These are phyloP conservation scores for Apotomis capreana DNA, from an alignment of 2,888 invertebrate genomes.

Conservation along the genomic window DNA sequence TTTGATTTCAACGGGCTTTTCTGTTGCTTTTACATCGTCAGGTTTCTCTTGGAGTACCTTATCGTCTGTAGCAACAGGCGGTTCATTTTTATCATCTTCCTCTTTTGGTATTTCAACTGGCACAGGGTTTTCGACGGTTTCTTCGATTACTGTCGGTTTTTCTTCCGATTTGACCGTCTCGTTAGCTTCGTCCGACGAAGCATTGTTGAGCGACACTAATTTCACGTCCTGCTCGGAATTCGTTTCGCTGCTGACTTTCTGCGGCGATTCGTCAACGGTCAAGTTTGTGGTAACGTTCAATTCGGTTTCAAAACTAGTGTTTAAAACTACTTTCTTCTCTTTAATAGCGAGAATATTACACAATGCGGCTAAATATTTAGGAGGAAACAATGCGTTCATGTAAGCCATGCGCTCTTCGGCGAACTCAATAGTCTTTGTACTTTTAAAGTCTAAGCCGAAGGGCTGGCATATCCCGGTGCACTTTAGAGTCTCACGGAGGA, in stretches of 20 bases:
- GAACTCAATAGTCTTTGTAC: constrained; percentile 80
- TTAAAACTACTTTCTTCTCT: constrained; percentile 86
- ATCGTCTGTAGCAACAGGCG: constrained; percentile 55
- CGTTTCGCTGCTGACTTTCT: constrained; percentile 63
- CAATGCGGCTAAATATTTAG: constrained; percentile 88
- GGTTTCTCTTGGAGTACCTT: constrained; percentile 54
- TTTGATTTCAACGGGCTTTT: constrained; percentile 55
- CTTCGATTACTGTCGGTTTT: constrained; percentile 56
- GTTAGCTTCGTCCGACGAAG: constrained; percentile 64
- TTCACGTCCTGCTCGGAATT: constrained; percentile 69
- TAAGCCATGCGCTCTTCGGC: constrained; percentile 81
- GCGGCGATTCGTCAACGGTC: constrained; percentile 70
- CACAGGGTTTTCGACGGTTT: constrained; percentile 55
- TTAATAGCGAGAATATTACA: constrained; percentile 89
- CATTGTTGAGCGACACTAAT: constrained; percentile 65
- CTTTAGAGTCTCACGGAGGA: constrained; percentile 85
- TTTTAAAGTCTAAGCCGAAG: constrained; percentile 85
- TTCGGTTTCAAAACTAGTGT: constrained; percentile 84
- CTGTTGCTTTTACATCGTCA: constrained; percentile 50
- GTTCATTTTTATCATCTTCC: constrained; percentile 62
- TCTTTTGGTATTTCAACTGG: constrained; percentile 64
- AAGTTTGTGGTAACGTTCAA: constrained; percentile 75
- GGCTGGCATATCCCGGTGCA: constrained; percentile 84
- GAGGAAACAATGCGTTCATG: constrained; percentile 85
- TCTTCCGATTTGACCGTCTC: constrained; percentile 65